Base-by-base conservation (phyloP, 2,888 invertebrate genomes). In the Lissocephala sabroskyi region DNA sequence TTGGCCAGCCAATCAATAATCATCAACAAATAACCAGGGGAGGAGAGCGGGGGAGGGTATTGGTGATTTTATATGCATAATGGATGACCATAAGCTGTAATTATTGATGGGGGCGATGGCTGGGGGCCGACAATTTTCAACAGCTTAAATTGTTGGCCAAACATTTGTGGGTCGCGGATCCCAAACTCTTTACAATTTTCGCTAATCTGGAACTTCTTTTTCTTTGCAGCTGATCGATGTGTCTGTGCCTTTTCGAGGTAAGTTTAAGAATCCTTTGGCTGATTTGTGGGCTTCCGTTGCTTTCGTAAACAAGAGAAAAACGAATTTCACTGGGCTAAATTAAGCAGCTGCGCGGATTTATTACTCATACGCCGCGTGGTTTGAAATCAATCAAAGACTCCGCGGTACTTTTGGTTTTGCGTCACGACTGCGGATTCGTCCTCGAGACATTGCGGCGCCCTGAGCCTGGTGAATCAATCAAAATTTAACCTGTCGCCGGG, bases 401-500 rank as follows among this genome's bases (percentile, higher is more conserved):
- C n/a, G n/a, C n/a, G n/a, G n/a, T n/a, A n/a, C n/a, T n/a, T n/a
- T n/a, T n/a, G n/a, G n/a, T n/a, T 56, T 17, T 59, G 64, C 60
- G 49, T 54, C 61, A 57, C 45, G 42, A 9, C 18, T 28, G 26
- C 37, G 37, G 52, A 30, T n/a, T 30, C 10, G 30, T 10, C n/a
- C 45, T 58, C 56, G 54, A 65, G 64, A 65, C 64, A 65, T 59
- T 65, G 54, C 56, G 64, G 56, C 64, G 64, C 64, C 64, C 45
- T 37, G n/a, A 28, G 29, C 29, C 36, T 44, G 9, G 11, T 7
- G 23, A 23, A 23, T 23, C 23, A 23, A 23, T 23, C 23, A 23
- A 23, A 68, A 68, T 76, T 76, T 76, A 68, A 76, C 70, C 76
- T 65, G 68, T 59, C 64, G n/a, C n/a, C n/a, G n/a, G n/a, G n/a